Conservation (phyloP, 2,888 invertebrate species). For the Papilio demoleus region DNA sequence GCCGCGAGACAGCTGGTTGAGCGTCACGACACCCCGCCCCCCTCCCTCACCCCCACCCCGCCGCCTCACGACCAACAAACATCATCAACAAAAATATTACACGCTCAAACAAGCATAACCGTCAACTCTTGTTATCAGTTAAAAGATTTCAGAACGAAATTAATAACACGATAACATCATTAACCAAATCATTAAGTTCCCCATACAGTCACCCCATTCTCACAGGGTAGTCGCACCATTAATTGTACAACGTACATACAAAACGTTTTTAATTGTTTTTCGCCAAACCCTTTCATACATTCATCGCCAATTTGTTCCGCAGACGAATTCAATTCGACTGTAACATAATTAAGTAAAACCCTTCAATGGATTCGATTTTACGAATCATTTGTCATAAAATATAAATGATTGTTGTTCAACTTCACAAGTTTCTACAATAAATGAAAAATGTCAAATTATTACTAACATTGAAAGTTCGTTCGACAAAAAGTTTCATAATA, state of each 20-base stretch:
- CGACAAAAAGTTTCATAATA: background rate
- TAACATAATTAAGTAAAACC: conserved; percentile 47
- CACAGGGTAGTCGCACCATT: conserved; percentile 55
- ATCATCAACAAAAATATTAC: conserved; percentile 50
- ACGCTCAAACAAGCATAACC: conserved; percentile 50
- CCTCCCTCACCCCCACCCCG: conserved; percentile 4
- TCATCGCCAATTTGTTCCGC: conserved; percentile 76
- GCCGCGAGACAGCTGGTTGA: conserved; percentile 58
- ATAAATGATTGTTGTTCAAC: conserved; percentile 43
- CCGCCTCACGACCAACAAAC: conserved; percentile 45
- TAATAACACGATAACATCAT: conserved; percentile 74
- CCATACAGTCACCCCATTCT: conserved; percentile 62
- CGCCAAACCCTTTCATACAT: conserved; percentile 62
- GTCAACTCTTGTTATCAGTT: conserved; percentile 61
- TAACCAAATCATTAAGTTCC: conserved; percentile 67
- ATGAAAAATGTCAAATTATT: background rate
- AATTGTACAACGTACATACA: conserved; percentile 60
- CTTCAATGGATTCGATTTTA: conserved; percentile 21
- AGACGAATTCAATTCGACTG: conserved; percentile 54
- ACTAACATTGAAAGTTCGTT: background rate
- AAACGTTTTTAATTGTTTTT: conserved; percentile 73
- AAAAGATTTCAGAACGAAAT: conserved; percentile 47
- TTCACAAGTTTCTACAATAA: background rate
- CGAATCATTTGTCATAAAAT: conserved; percentile 37
- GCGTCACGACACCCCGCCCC: conserved; percentile 31